Evolutionary conservation across 1,140 invertebrate genomes (phyloP), one percentile per base, ranked within the genome.

Genomic region (Trichoplusia ni): DNA sequence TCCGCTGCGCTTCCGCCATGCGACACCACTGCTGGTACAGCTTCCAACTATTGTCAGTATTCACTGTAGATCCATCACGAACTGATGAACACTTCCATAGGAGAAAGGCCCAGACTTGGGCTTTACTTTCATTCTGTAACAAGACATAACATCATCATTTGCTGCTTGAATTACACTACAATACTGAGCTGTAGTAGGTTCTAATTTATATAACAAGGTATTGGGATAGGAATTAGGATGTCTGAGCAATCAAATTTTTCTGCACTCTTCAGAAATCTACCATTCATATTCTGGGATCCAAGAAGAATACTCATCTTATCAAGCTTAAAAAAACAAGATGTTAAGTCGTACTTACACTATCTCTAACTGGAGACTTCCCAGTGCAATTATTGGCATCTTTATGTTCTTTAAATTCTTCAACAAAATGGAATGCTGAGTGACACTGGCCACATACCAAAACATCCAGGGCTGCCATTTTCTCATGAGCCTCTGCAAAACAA

Each of bases 11-110:
- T 37, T 94, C 92, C 21, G 95, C 93, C 92, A 96, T 93, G 75
- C 95, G 94, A 64, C 95, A 95, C 95, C 95, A 97, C 71, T 94
- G 93, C 73, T 96, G 95, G 82, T 96, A 97, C 0, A 96, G 81
- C 49, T 94, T 93, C 95, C 95, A 97, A 1, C 95, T 94, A 70
- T 94, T 93, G 69, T 91, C 89, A n/a, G 81, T 75, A 31, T 78
- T 84, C 2, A 80, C 73, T 4, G 88, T 83, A 1, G 83, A 83
- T 0, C 81, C 80, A 56, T 88, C 89, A 35, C 93, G 92, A 9
- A 92, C 92, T 68, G 93, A 93, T 4, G 93, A 93, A 75, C 93
- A 93, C 79, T 96, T 96, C 95, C 95, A 96, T 18, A 97, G 74
- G 7, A 96, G 90, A 81, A 96, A 97, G 38, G 95, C 95, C 95